phyloP scores from a whole-genome alignment of 2,113 vertebrate species.

The Corvus moneduloides region DNA sequence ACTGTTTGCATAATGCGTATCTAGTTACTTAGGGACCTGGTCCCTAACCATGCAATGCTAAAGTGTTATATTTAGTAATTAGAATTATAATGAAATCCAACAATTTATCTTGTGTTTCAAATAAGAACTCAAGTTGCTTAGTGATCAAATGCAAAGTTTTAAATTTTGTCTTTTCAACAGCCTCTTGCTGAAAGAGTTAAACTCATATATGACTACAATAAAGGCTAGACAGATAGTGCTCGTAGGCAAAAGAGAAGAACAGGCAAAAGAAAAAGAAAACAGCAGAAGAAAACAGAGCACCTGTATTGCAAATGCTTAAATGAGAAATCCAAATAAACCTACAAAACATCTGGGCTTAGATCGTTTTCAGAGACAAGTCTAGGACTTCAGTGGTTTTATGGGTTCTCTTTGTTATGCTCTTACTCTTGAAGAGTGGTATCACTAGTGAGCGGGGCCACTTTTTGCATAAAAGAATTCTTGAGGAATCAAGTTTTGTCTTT shows the following conservation, averaged over 20 bases:
- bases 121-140: neutral
- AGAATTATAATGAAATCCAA: neutral
- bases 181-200: neutral
- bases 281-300: neutral
- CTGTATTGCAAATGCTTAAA: neutral
- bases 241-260: neutral
- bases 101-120: neutral
- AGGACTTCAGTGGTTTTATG: neutral
- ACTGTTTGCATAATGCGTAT: neutral
- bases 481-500: neutral
- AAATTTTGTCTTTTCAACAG: neutral
- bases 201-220: neutral
- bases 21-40: neutral
- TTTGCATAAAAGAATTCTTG: neutral
- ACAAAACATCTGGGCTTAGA: neutral
- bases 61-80: neutral
- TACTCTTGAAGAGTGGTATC: neutral
- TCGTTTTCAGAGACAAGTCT: neutral
- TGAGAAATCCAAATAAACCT: neutral
- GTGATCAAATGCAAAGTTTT: neutral
- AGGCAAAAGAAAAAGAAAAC: neutral
- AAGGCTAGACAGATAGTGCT: neutral
- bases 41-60: neutral
- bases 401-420: neutral
- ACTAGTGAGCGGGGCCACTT: neutral